Conservation (phyloP, 2,113 vertebrate genomes). For the Onychorhynchus coronatus region DNA sequence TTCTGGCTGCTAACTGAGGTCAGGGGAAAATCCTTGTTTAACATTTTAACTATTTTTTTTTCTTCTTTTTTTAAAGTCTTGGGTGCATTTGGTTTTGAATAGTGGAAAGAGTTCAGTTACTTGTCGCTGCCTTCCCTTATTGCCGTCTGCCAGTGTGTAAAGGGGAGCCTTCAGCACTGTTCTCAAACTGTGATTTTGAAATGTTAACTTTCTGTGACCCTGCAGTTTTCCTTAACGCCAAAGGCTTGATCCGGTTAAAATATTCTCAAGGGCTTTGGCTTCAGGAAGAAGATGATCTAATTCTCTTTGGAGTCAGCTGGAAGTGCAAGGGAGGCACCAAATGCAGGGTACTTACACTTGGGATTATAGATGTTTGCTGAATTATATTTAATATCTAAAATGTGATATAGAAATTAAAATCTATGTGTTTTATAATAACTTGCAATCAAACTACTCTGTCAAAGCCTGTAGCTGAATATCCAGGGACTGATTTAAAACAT, state of each 20-base stretch:
- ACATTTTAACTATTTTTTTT: not conserved
- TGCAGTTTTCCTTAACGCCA: not conserved
- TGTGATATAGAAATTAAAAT: not conserved
- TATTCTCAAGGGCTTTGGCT: not conserved
- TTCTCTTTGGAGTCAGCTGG: not conserved
- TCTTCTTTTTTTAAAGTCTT: not conserved
- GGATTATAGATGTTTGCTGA: not conserved
- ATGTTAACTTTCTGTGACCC: constrained; percentile 18
- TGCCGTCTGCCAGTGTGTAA: not conserved
- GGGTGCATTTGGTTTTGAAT: not conserved
- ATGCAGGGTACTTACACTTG: not conserved
- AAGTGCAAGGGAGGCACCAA: not conserved
- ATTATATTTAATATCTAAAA: not conserved
- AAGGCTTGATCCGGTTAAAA: not conserved
- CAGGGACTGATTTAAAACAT: not conserved
- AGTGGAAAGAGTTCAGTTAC: not conserved
- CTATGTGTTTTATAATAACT: not conserved
- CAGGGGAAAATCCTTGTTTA: not conserved
- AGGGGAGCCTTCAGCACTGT: not conserved
- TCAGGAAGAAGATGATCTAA: constrained; percentile 1
- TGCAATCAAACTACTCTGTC: not conserved
- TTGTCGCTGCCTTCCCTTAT: not conserved
- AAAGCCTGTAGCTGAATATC: not conserved
- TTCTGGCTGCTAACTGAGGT: not conserved
- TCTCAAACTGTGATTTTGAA: constrained; percentile 3